Evolutionary conservation across 2,888 invertebrate genomes (phyloP).

Genomic region (Stenotaenia linearis): DNA sequence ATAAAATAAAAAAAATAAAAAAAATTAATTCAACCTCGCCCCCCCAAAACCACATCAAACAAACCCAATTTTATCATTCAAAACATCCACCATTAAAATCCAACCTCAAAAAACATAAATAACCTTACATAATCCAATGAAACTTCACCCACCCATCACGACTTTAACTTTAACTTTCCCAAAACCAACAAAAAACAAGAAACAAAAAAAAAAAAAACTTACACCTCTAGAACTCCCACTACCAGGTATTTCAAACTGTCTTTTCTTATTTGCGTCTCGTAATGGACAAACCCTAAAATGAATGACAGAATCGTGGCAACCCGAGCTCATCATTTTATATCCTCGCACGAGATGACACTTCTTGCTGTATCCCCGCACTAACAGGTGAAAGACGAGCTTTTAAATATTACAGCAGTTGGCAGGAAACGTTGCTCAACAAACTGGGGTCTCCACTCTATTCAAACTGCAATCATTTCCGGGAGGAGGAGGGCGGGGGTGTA

Average conservation of each 20-base stretch:
- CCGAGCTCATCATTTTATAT: slow-evolving; percentile 33
- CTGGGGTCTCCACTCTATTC: not conserved
- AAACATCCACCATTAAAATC: no score
- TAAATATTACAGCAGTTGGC: not conserved
- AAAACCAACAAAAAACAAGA: not conserved
- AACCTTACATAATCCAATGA: not conserved
- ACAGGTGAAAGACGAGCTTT: not conserved
- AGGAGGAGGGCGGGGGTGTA: not conserved
- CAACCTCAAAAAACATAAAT: not conserved
- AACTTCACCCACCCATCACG: not conserved
- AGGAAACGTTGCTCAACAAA: not conserved
- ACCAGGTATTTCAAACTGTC: slow-evolving; percentile 1
- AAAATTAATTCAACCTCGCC: not conserved
- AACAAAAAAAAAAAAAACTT: not conserved
- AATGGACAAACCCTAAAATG: slow-evolving; percentile 35
- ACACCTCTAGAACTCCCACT: not conserved
- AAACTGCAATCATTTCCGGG: not conserved
- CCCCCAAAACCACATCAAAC: not conserved
- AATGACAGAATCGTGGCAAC: slow-evolving; percentile 30
- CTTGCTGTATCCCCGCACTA: not conserved
- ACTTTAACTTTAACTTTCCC: not conserved
- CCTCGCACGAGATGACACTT: no score
- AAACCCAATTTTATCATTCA: not conserved
- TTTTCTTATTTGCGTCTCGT: slow-evolving; percentile 27
- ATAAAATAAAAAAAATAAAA: not conserved